Base-by-base conservation (phyloP, 2,113 vertebrate genomes). In the Erinaceus europaeus region DNA sequence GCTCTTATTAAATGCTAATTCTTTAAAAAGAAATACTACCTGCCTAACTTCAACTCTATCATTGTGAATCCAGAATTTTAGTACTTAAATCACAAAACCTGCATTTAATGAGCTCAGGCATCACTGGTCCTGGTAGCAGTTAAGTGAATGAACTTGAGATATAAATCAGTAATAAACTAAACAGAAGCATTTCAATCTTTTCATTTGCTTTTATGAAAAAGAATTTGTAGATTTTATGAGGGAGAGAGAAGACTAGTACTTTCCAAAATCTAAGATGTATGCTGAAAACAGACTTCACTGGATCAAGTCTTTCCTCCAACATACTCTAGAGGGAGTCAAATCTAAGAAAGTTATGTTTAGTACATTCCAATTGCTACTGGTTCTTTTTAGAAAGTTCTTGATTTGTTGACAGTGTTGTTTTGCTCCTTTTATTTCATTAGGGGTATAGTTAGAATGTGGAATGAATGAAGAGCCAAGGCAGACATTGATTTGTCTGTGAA, bases 271-370 rank as follows among this genome's bases (percentile, higher is more conserved):
- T 82, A 71, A 87, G 91, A 59, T 85, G 42, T 94, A 75, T 67
- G 85, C 64, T 86, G 68, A 80, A 89, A 95, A 95, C n/a, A 80
- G 29, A 91, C 78, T 92, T 93, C 40, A 93, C 64, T 69, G 34
- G 52, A 84, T 93, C 78, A 94, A 96, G 96, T 94, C 98, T 97
- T 97, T 97, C 97, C 89, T 96, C 86, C 86, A 96, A 94, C 96
- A 94, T 96, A 98, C 99, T 98, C 98, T 98, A 99, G 99, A 98
- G 99, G 99, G 99, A 98, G 98, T 98, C 98, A 98, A 98, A 95
- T 98, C 97, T 98, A 98, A 98, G 95, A 97, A 98, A 98, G 96
- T 97, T 96, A 93, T 95, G 93, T 97, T 95, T 94, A 88, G 95
- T 94, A 74, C 75, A 90, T 92, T 95, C 96, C 91, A 86, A 62